Base-by-base conservation (phyloP, 2,888 invertebrate species). In the Melolontha melolontha region DNA sequence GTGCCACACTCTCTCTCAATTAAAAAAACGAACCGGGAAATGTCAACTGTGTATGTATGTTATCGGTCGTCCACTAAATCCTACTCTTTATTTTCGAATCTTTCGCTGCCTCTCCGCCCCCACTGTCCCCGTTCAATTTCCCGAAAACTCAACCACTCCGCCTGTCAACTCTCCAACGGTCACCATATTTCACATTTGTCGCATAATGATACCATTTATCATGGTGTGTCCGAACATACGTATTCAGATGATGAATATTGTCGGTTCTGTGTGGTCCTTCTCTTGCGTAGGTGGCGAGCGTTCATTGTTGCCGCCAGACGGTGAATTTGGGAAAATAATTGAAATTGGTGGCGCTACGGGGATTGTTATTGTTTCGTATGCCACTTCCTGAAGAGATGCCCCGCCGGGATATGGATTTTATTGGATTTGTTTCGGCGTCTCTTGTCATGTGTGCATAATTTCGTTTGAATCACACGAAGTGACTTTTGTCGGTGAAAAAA, bases 181-280 rank as follows among this genome's bases (percentile, higher is more conserved):
- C 69, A 70, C 72, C 74, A 73, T 76, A 75, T 74, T 75, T 76
- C 72, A 76, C 75, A 70, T 75, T 73, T 74, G 73, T 70, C 70
- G 70, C 72, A 75, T 75, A 76, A 75, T 75, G 74, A 72, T 68
- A 70, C 69, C 73, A 76, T 76, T 76, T 74, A 75, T 76, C 75
- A 76, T 70, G 64, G 22, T 70, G 67, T 71, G 70, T 72, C 73
- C 72, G 71, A 64, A 64, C 68, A 57, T 10, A 55, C 52, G 42
- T 40, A 64, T 52, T 64, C 40, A 40, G 54, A 64, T 64, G 51
- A 54, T 54, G 54, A 54, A 54, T 54, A 54, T 54, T 54, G 54
- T 54, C 41, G 54, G 40, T 10, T 17, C 14, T 40, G 54, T 39
- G 39, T 50, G 22, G 8, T 27, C 16, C 16, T 40, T 22, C 54